These are phyloP conservation scores for Eristalis arbustorum DNA, from an alignment of 2,888 invertebrate species.

Conservation along the genomic window DNA sequence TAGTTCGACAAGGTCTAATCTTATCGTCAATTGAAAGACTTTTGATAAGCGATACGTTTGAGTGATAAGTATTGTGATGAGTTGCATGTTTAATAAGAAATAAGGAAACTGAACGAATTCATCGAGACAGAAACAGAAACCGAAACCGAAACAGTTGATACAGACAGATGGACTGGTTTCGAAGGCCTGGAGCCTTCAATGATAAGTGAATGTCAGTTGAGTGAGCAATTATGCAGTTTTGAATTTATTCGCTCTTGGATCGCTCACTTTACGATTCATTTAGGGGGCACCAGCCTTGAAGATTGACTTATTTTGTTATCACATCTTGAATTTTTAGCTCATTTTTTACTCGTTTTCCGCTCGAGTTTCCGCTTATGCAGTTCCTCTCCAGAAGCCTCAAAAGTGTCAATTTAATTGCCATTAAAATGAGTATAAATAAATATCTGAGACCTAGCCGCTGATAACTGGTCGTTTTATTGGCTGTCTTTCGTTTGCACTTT, in stretches of 20 bases:
- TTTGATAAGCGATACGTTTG: slow-evolving; percentile 7
- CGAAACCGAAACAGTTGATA: too few relatives aligned
- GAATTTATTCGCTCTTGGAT: background rate
- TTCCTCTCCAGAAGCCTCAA: background rate
- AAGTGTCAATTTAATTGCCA: background rate
- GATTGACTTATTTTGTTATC: background rate
- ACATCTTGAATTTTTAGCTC: background rate
- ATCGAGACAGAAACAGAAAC: background rate
- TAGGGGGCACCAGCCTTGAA: background rate
- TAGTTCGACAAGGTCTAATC: slow-evolving; percentile 35
- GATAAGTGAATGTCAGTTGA: background rate
- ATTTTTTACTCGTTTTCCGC: background rate
- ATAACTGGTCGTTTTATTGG: background rate
- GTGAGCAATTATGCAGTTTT: background rate
- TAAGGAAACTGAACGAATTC: background rate
- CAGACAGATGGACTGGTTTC: background rate
- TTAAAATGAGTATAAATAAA: background rate
- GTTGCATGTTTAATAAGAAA: background rate
- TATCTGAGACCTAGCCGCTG: background rate
- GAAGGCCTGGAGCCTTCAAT: background rate
- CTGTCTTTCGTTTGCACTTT: background rate
- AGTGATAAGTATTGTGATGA: slow-evolving; percentile 13
- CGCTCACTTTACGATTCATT: background rate
- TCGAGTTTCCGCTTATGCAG: background rate
- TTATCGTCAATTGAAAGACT: slow-evolving; percentile 9